phyloP scores from a whole-genome alignment of 2,888 invertebrate species.

The Andrena flavipes region DNA sequence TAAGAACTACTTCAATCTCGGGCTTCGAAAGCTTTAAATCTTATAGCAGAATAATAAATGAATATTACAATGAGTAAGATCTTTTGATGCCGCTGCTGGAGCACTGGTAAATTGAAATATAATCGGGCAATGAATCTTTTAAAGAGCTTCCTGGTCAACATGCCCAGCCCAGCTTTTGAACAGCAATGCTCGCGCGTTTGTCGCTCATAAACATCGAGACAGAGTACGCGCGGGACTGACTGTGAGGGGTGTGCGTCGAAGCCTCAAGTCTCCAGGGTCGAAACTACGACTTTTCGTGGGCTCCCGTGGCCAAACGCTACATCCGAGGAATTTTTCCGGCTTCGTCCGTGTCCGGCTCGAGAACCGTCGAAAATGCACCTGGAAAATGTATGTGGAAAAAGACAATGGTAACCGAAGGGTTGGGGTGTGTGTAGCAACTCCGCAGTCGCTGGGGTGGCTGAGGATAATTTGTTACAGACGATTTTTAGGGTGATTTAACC shows the following conservation, averaged over 20 bases:
- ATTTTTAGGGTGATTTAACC: conserved; percentile 21
- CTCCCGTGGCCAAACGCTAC: conserved; percentile 51
- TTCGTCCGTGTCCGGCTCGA: conserved; percentile 55
- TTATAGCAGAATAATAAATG: neutral
- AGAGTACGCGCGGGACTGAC: conserved; percentile 19
- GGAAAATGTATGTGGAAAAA: conserved; percentile 57
- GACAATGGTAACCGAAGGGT: conserved; percentile 38
- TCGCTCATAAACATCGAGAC: conserved; percentile 4
- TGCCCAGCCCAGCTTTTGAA: neutral
- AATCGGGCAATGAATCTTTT: neutral
- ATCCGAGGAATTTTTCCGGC: conserved; percentile 69
- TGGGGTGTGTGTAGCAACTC: conserved; percentile 29
- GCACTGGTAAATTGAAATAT: neutral
- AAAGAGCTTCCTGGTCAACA: conserved; percentile 3
- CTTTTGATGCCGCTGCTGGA: neutral
- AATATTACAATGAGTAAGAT: neutral
- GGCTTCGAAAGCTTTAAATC: too few species aligned
- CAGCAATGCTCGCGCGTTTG: neutral
- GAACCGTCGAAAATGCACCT: conserved; percentile 49
- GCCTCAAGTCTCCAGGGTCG: conserved; percentile 56
- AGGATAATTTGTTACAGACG: conserved; percentile 25
- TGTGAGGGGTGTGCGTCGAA: conserved; percentile 40
- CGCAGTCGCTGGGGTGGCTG: conserved; percentile 4
- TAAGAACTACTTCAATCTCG: too few species aligned
- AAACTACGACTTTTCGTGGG: conserved; percentile 66